Evolutionary conservation across 2,113 vertebrate species (phyloP), one percentile per base, ranked within the genome.

Genomic region (Eudyptes chrysolophus): DNA sequence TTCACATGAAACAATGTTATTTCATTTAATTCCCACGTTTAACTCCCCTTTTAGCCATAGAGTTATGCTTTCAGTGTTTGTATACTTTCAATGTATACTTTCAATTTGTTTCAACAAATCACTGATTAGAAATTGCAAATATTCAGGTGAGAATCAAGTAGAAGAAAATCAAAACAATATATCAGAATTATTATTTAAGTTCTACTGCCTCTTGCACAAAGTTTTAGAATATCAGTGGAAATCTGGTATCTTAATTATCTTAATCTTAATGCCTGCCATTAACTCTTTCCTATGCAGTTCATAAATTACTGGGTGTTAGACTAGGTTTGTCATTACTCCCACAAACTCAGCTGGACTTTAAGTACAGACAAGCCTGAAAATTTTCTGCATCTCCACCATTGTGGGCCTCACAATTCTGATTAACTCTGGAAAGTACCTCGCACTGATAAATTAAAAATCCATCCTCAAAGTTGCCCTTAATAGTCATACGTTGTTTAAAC

Each of bases 381-480:
- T 44, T 61, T 88, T 95, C 54, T 60, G 2, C 61, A n/a, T 69
- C 19, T 61, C 13, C 26, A 58, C 17, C 16, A 10, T 11, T 61
- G 57, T 46, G 29, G 36, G 62, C 58, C 66, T 79, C 74, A 69
- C 21, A 40, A 13, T 84, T 82, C 18, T 72, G 36, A 91, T 58
- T 87, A 85, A 87, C 42, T 82, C 32, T 62, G 40, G 74, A 80
- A 94, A 94, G 61, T 87, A 87, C 34, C 38, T 82, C 42, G 0
- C 49, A 85, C 42, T 70, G 81, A 62, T 93, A 80, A 96, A 93
- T 89, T 91, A 95, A 97, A 96, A 89, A 60, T 77, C 77, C 36
- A 61, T 85, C 93, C 90, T 97, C 61, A 93, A 51, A 74, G 81
- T 26, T 65, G 55, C 90, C 92, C 49, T 89, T 76, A 96, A 96